Evolutionary conservation across 2,888 invertebrate genomes (phyloP).

Genomic region (Nephrotoma appendiculata): DNA sequence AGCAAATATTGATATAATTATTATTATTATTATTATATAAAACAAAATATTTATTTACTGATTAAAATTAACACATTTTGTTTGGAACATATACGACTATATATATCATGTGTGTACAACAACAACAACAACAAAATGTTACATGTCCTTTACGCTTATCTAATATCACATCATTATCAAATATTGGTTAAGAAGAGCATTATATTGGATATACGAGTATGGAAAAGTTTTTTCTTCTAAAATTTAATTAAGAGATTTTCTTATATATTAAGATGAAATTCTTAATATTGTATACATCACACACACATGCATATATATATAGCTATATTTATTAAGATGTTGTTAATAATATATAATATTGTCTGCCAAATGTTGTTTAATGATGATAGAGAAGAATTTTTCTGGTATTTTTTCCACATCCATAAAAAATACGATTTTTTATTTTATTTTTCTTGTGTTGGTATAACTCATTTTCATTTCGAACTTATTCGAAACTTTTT

Average conservation of each 20-base stretch:
- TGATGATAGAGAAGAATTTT: background rate
- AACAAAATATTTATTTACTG: background rate
- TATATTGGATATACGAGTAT: background rate
- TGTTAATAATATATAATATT: background rate
- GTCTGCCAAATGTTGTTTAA: background rate
- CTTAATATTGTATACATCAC: background rate
- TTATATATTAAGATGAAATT: background rate
- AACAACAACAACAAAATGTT: background rate
- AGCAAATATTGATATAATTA: background rate
- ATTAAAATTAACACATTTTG: background rate
- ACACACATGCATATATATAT: background rate
- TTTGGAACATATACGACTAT: background rate
- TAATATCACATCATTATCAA: background rate
- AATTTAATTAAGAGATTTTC: background rate
- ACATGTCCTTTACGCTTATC: background rate
- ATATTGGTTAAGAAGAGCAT: background rate
- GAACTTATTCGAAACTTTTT: background rate
- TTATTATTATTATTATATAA: background rate
- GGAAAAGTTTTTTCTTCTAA: background rate
- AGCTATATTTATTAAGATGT: background rate
- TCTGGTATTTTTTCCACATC: background rate
- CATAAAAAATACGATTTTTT: background rate
- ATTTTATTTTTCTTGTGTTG: background rate
- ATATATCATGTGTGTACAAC: background rate
- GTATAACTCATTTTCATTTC: background rate